Evolutionary conservation across 2,888 invertebrate genomes (phyloP), one percentile per base, ranked within the genome.

Genomic region (Dermolepida albohirtum): DNA sequence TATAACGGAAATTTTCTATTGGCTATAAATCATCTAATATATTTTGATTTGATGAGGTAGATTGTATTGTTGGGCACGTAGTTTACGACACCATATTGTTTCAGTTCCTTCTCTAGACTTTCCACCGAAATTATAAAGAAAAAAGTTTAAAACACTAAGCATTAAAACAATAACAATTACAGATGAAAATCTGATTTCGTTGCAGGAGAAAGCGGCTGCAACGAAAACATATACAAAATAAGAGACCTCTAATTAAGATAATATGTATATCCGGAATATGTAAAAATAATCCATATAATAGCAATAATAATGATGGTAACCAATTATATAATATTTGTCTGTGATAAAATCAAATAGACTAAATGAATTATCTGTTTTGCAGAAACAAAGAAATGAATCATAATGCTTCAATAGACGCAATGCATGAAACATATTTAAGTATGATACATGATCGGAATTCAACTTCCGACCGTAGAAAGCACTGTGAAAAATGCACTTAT

Each of bases 1-100:
- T 75, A 77, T 77, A 78, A 79, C 81, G 79, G 81, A 79, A 79
- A 81, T 81, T 82, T 80, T 75, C 77, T 80, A 78, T 79, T 72
- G 79, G 79, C 78, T 78, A 78, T 79, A 75, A 78, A 76, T 78
- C 69, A 72, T 69, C 79, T 81, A 81, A 80, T 78, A 76, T 79
- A 81, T 83, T 83, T 83, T 83, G 83, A 83, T 83, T 83, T 77
- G 72, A 77, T 82, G 83, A 83, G 83, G 83, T 83, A 83, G 83
- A 81, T 83, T 80, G 81, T 80, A 80, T 75, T 77, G 73, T 76
- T 76, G 78, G 78, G 80, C 81, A 80, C 79, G 74, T 73, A 76
- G 80, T 79, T 80, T 79, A 78, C 77, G 78, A 80, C 81, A 82
- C 80, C 80, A 70, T 78, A 78, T 79, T 78, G 77, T 80, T 78